Conservation (phyloP, 2,888 invertebrate species). For the Arge pagana region DNA sequence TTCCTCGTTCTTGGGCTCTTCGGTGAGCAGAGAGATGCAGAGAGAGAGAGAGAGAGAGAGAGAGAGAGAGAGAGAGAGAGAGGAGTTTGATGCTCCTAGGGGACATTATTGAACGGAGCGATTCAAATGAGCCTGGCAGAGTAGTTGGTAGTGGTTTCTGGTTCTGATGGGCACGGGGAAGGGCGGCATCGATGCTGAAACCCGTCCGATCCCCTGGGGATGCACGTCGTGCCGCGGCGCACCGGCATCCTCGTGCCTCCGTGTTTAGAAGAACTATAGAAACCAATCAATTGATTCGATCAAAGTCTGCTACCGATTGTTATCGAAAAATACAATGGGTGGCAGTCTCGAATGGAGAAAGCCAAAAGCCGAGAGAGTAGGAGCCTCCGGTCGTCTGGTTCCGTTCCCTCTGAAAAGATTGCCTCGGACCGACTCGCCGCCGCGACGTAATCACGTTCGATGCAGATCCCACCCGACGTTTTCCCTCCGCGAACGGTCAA, state of each 20-base stretch:
- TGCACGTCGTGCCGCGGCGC: background rate
- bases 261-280: slow-evolving; percentile 46
- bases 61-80: no score
- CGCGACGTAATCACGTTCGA: slow-evolving; percentile 31
- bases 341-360: slow-evolving; percentile 24
- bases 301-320: slow-evolving; percentile 52
- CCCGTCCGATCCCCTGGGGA: slow-evolving; percentile 18
- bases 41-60: slow-evolving; percentile 5
- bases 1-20: no score
- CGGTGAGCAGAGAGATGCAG: no score
- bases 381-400: slow-evolving; percentile 16
- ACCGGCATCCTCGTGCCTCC: slow-evolving; percentile 13
- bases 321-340: slow-evolving; percentile 50
- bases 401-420: slow-evolving; percentile 22
- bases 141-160: no score
- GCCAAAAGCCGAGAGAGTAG: background rate
- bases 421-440: slow-evolving; percentile 2
- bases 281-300: slow-evolving; percentile 52
- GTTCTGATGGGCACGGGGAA: no score
- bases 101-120: slow-evolving; percentile 48
- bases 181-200: no score
- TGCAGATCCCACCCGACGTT: no score
- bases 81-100: slow-evolving; percentile 44
- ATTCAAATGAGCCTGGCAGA: slow-evolving; percentile 49
- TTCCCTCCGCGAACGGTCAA: no score